Conservation (phyloP, 2,888 invertebrate genomes). For the Drosophila silvestris region DNA sequence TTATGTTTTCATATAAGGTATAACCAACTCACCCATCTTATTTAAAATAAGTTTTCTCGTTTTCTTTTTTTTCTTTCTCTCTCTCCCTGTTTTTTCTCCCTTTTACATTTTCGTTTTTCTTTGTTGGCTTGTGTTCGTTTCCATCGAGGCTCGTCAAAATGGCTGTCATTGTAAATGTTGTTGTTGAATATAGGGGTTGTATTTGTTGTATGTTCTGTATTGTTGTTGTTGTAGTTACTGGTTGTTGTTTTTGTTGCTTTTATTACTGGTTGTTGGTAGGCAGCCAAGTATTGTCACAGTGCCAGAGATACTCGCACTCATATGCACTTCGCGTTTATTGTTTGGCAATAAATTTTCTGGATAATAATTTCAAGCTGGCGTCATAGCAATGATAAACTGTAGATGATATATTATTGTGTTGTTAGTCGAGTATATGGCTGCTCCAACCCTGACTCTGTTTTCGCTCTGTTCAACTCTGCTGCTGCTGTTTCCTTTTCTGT, state of each 20-base stretch:
- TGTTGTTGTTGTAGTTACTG: constrained; percentile 21
- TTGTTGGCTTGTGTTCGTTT: constrained; percentile 39
- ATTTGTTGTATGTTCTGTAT: constrained; percentile 17
- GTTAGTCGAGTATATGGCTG: constrained; percentile 73
- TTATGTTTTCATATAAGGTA: constrained; percentile 10
- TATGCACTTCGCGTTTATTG: constrained; percentile 70
- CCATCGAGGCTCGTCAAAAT: constrained; percentile 65
- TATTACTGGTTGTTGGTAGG: constrained; percentile 44
- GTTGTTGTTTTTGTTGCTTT: constrained; percentile 29
- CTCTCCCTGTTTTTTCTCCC: not conserved
- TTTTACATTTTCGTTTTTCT: constrained; percentile 12
- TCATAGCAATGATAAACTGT: constrained; percentile 83
- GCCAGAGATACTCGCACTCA: constrained; percentile 26
- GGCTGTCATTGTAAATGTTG: constrained; percentile 50
- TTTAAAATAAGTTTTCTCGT: constrained; percentile 15
- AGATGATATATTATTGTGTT: constrained; percentile 83
- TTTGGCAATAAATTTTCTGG: constrained; percentile 81
- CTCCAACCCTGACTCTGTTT: constrained; percentile 1
- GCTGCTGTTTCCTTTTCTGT: constrained; percentile 40
- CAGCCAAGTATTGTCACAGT: constrained; percentile 52
- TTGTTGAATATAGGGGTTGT: constrained; percentile 20
- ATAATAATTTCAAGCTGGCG: constrained; percentile 83
- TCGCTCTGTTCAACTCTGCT: not conserved
- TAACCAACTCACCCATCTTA: constrained; percentile 20
- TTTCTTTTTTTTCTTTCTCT: not conserved